Base-by-base conservation (phyloP, 2,888 invertebrate species). In the Enchytraeus crypticus region DNA sequence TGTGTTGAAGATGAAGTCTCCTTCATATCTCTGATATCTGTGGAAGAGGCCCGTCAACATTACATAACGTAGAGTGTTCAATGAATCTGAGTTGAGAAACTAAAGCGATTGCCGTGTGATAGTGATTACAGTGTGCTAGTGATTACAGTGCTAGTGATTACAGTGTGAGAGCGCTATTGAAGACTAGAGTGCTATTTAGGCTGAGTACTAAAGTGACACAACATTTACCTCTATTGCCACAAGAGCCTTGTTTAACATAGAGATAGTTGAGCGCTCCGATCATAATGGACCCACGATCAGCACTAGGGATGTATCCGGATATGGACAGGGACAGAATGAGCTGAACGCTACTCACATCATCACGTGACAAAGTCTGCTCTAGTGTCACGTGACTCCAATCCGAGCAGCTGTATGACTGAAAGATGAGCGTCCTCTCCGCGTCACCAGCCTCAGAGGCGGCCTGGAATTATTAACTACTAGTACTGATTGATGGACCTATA, bases 231-330 rank as follows among this genome's bases (percentile, higher is more conserved):
- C 2, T 1, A 1, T 26, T 33, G 2, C 1, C 1, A 33, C 57
- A 57, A 18, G 18, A 18, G 5, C 57, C 57, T 11, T 18, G 27
- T 14, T 43, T 5, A 46, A 57, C 23, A 2, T 8, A 8, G 32
- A 57, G n/a, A n/a, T 47, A 18, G n/a, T 57, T 57, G 29, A 57
- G n/a, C 2, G 57, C 57, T 2, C 57, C 57, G 1, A 57, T 46
- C 5, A 57, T 45, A 27, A 11, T 38, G 38, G 38, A 8, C 38
- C 8, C 18, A 11, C 26, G 11, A 18, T 47, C 49, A 8, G n/a
- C n/a, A n/a, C 49, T 23, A 8, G 21, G 49, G 8, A 23, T 18
- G 21, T 47, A 47, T 23, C 49, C 49, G 21, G 8, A 18, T 1
- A 57, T 11, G 1, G 57, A 57, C 1, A 57, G 18, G 27, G 43